phyloP scores from a whole-genome alignment of 2,797 vertebrate genomes.

The Siniperca scherzeri region DNA sequence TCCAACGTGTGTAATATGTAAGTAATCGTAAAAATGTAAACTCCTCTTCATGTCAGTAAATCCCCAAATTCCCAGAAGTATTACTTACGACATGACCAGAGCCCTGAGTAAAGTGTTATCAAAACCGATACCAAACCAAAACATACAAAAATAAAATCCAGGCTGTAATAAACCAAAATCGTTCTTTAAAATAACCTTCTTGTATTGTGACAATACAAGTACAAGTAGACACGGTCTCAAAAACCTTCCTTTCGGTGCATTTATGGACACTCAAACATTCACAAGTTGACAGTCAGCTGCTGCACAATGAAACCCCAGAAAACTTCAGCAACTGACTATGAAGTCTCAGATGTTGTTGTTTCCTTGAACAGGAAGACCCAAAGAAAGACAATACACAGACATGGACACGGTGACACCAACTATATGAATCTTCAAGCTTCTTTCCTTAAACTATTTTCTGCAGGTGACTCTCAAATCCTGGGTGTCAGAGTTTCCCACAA shows the following conservation, averaged over 20 bases:
- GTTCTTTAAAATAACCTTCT: not conserved
- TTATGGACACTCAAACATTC: constrained; percentile 1
- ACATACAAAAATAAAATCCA: not conserved
- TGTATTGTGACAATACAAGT: not conserved
- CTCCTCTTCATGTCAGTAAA: not conserved
- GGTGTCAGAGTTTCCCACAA: not conserved
- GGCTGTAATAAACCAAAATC: not conserved
- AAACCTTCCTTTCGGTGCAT: not conserved
- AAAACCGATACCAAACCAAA: not conserved
- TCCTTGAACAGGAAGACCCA: constrained; percentile 1
- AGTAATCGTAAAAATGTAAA: not conserved
- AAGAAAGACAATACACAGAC: not conserved
- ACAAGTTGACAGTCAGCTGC: not conserved
- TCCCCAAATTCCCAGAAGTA: not conserved
- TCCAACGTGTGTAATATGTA: not conserved
- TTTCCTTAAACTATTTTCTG: not conserved
- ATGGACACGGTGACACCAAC: not conserved
- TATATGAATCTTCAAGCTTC: not conserved
- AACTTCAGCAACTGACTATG: not conserved
- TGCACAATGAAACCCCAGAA: not conserved
- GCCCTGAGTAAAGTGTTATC: not conserved
- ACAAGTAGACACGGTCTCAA: not conserved
- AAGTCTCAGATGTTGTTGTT: not conserved
- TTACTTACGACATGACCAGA: not conserved
- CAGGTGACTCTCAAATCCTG: not conserved